Conservation (phyloP, 2,888 invertebrate genomes). For the Ormyrus rosae region DNA sequence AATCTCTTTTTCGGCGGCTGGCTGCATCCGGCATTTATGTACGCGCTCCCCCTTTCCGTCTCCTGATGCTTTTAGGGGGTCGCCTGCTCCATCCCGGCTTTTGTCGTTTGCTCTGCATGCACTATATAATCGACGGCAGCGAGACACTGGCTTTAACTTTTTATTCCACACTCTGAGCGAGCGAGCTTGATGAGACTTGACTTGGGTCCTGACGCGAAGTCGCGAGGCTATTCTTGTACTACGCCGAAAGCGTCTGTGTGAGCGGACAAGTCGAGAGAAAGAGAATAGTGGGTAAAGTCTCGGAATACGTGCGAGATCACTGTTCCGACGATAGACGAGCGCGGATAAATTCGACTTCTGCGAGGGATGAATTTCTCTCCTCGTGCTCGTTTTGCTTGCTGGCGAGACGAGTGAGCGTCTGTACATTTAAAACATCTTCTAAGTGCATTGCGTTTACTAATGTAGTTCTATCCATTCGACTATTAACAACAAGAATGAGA, state of each 20-base stretch:
- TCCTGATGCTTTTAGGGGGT: conserved; percentile 34
- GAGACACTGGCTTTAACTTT: conserved; percentile 38
- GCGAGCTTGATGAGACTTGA: conserved; percentile 3
- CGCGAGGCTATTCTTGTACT: conserved; percentile 41
- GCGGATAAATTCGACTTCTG: conserved; percentile 9
- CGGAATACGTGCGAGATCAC: not conserved
- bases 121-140: conserved; percentile 19
- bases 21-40: conserved; percentile 41
- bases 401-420: not conserved
- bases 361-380: not conserved
- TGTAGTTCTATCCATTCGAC: no score
- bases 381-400: not conserved
- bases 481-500: no score
- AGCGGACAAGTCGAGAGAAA: not conserved
- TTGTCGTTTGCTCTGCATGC: not conserved
- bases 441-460: conserved; percentile 7
- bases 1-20: conserved; percentile 10
- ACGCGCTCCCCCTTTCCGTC: not conserved
- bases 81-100: not conserved
- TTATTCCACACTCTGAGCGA: conserved; percentile 12
- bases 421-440: not conserved
- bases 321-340: conserved; percentile 33
- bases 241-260: conserved; percentile 5
- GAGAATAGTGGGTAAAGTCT: not conserved
- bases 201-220: not conserved